These are phyloP conservation scores for Drosophila algonquin DNA, from an alignment of 2,888 invertebrate species.

Conservation along the genomic window DNA sequence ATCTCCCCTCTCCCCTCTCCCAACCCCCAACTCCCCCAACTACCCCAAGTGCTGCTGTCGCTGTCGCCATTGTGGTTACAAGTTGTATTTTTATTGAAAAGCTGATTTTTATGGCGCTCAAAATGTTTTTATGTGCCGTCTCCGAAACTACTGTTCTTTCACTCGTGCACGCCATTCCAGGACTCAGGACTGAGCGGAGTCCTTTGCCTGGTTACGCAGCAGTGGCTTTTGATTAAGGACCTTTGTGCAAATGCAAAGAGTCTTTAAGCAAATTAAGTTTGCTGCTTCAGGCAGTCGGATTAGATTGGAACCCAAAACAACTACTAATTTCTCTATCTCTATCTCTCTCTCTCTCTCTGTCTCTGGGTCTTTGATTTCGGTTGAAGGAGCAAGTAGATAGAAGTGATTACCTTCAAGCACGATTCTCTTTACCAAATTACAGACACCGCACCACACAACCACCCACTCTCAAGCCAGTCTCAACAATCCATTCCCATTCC, in stretches of 20 bases:
- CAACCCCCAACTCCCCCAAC: conserved; percentile 9
- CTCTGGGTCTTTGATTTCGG: too few species aligned
- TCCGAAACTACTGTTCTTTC: conserved; percentile 18
- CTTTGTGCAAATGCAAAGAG: not conserved
- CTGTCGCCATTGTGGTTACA: conserved; percentile 51
- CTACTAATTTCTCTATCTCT: not conserved
- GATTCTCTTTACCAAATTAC: conserved; percentile 41
- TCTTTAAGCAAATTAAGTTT: not conserved
- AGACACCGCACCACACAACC: conserved; percentile 4
- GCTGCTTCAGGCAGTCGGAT: not conserved
- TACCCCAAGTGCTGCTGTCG: conserved; percentile 28
- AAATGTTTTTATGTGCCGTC: conserved; percentile 33
- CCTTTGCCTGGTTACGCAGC: not conserved
- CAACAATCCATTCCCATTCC: conserved; percentile 1
- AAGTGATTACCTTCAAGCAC: conserved; percentile 35
- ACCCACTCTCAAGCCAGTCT: conserved; percentile 9
- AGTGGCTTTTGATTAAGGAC: not conserved
- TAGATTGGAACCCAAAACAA: not conserved
- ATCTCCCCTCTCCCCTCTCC: conserved; percentile 12
- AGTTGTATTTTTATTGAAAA: conserved; percentile 49
- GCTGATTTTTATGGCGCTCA: conserved; percentile 51
- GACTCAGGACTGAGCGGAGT: not conserved
- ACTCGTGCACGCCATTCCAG: not conserved
- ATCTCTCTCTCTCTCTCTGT: too few species aligned
- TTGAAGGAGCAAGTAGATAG: not conserved